These are phyloP conservation scores for Colistium nudipinnis DNA, from an alignment of 2,113 vertebrate genomes.

Conservation along the genomic window DNA sequence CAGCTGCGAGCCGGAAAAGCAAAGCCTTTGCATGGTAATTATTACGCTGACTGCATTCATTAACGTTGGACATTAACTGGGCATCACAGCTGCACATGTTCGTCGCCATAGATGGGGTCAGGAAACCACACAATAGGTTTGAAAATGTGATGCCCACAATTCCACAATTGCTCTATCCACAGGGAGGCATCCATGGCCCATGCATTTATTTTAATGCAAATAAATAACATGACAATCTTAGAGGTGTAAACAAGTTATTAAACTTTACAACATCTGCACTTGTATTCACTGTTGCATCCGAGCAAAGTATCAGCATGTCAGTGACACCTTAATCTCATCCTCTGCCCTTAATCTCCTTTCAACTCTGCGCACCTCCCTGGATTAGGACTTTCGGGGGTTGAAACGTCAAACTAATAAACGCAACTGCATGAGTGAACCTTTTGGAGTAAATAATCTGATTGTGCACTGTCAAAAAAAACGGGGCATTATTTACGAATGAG, in stretches of 20 bases:
- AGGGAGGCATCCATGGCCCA: not conserved
- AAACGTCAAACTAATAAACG: too few species aligned
- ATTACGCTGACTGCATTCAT: slow-evolving; percentile 17
- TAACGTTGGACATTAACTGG: not conserved
- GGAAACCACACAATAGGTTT: not conserved
- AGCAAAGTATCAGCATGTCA: not conserved
- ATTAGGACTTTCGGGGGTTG: too few species aligned
- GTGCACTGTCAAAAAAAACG: too few species aligned
- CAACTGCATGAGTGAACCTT: too few species aligned
- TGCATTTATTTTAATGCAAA: not conserved
- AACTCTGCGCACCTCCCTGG: too few species aligned
- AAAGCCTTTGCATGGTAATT: slow-evolving; percentile 2
- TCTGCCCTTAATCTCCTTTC: not conserved
- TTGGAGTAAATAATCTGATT: too few species aligned
- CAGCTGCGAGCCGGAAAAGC: not conserved
- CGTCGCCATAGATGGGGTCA: not conserved
- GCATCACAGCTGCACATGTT: not conserved
- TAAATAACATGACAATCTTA: not conserved
- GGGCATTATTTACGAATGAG: too few species aligned
- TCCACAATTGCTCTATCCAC: not conserved
- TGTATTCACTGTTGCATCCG: not conserved
- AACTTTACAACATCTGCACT: not conserved
- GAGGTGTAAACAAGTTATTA: not conserved
- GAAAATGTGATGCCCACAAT: too few species aligned
- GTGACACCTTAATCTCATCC: not conserved